phyloP scores from a whole-genome alignment of 2,797 vertebrate genomes.

The Acanthiza pusilla region DNA sequence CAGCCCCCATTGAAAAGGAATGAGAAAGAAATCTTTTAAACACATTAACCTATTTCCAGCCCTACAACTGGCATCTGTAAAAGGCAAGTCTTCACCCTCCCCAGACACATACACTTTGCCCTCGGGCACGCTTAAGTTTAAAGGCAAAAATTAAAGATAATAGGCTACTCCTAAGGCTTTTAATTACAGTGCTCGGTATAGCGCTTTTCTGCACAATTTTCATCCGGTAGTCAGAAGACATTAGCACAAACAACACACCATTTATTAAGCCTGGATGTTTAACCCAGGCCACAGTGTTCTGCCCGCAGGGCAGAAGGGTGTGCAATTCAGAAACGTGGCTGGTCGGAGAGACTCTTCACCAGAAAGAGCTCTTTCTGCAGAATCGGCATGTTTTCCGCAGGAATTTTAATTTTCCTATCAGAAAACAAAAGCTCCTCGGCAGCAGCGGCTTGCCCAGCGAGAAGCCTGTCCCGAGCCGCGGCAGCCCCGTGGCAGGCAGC shows the following conservation, averaged over 20 bases:
- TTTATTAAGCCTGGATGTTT: neutral
- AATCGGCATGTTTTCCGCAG: neutral
- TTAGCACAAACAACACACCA: neutral
- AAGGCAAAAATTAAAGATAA: constrained; percentile 14
- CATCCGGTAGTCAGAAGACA: neutral
- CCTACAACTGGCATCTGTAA: neutral
- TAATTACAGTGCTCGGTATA: neutral
- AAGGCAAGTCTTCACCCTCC: neutral
- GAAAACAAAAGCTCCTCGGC: constrained; percentile 32
- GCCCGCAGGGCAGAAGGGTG: neutral
- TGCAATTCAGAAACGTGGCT: neutral
- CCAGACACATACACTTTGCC: neutral
- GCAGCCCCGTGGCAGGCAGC: neutral
- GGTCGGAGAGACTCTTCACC: rapidly evolving
- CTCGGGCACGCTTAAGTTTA: neutral
- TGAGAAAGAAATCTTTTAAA: neutral
- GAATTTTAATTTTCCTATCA: constrained; percentile 16
- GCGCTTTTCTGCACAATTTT: neutral
- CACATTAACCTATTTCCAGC: constrained; percentile 4
- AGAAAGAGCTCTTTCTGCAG: constrained; percentile 16
- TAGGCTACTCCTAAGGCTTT: neutral
- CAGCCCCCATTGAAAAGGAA: neutral
- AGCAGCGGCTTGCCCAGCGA: neutral
- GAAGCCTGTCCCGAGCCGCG: neutral
- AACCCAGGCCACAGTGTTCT: neutral